A percentile compares a stretch with the other conserved stretches of the same genome.
These are phyloP conservation scores for Galaxea fascicularis DNA, from an alignment of 92 coral and sea anemone species.

Conservation along the genomic window DNA sequence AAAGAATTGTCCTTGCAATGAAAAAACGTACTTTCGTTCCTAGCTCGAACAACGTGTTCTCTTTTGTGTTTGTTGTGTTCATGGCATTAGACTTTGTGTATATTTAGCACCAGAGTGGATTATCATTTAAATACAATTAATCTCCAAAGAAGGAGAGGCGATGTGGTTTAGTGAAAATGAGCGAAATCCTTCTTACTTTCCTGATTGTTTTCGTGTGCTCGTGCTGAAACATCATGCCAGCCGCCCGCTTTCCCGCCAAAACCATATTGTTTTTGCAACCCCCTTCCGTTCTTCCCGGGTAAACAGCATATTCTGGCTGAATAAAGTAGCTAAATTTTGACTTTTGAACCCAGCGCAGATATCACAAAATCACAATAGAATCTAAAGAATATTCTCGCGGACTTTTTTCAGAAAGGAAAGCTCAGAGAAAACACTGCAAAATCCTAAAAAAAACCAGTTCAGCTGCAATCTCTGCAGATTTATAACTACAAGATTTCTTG, in stretches of 20 bases:
- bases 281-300: conserved; percentile 20
- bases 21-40: conserved; percentile 14
- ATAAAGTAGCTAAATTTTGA: conserved; percentile 42
- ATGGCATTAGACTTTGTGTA: conserved; percentile 65
- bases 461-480: background rate
- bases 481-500: background rate
- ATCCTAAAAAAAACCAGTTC: background rate
- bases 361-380: conserved; percentile 8
- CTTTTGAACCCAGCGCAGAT: conserved; percentile 2
- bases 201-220: conserved; percentile 1
- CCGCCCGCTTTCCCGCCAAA: conserved; percentile 32
- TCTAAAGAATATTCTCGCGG: background rate
- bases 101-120: conserved; percentile 78
- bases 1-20: background rate
- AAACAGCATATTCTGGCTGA: conserved; percentile 6
- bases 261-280: conserved; percentile 10
- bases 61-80: conserved; percentile 77
- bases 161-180: conserved; percentile 26
- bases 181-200: background rate
- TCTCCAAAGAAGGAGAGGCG: conserved; percentile 37
- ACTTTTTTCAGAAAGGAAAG: background rate
- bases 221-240: background rate
- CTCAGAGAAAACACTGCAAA: background rate
- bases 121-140: conserved; percentile 87
- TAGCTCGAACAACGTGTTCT: conserved; percentile 70